Evolutionary conservation across 1,140 invertebrate species (phyloP).

Genomic region (Pseudomyrmex pallidus): DNA sequence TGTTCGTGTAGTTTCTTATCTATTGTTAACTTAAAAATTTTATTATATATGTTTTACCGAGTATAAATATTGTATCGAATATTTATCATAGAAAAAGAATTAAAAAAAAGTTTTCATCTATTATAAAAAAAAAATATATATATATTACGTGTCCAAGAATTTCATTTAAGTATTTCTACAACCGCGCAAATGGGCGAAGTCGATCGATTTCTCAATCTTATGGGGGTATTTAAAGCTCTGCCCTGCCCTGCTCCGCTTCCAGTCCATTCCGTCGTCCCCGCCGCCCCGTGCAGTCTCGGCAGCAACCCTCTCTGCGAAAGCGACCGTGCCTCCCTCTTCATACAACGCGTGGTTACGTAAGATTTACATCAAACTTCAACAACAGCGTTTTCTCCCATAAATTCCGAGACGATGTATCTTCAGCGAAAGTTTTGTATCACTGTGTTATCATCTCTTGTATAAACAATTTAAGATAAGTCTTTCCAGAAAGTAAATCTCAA

Average conservation of each 20-base stretch:
- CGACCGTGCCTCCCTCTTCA: conserved; percentile 41
- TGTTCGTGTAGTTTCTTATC: too few relatives aligned
- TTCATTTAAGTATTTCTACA: conserved; percentile 20
- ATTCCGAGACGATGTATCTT: conserved; percentile 14
- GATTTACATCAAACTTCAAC: conserved; percentile 46
- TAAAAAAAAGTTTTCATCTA: too few relatives aligned
- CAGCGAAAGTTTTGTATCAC: conserved; percentile 38
- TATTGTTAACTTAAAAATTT: background rate
- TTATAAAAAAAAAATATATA: background rate
- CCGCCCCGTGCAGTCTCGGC: background rate
- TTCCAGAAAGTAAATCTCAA: background rate
- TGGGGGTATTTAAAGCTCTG: conserved; percentile 57
- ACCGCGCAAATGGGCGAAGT: background rate
- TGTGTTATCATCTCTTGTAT: conserved; percentile 22
- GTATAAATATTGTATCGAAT: too few relatives aligned
- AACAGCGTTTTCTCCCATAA: conserved; percentile 22
- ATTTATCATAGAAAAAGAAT: too few relatives aligned
- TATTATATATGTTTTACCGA: background rate
- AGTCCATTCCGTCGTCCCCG: background rate
- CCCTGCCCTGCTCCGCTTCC: conserved; percentile 46
- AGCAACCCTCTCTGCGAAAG: conserved; percentile 32
- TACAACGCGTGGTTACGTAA: conserved; percentile 27
- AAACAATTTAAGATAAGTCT: conserved; percentile 27
- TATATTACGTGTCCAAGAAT: background rate
- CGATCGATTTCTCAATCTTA: conserved; percentile 58